Base-by-base conservation (phyloP, 1,140 invertebrate genomes). In the Globodera rostochiensis region DNA sequence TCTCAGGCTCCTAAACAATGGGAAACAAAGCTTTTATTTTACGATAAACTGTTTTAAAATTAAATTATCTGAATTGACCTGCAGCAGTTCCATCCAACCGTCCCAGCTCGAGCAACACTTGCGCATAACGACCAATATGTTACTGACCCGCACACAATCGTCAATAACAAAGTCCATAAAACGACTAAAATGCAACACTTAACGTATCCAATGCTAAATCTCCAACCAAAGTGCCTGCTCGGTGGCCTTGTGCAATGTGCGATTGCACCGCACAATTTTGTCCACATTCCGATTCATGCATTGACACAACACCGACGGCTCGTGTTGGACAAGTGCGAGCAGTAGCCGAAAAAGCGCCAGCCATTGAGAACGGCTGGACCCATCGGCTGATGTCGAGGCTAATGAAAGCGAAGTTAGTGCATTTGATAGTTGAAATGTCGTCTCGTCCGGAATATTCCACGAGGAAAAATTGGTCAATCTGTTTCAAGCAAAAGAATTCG, bases 291-390 rank as follows among this genome's bases (percentile, higher is more conserved):
- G 47, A 46, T 81, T 76, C 85, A 86, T 86, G 73, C 85, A 86
- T 64, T 82, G 73, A 82, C 86, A 81, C 8, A 86, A 66, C 8
- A 87, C 67, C 6, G 83, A 80, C 7, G 85, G 85, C 75, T 86
- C 85, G 47, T 87, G 81, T 70, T 86, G 85, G 36, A 86, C 80
- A 49, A 86, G 81, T 1, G 86, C 86, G n/a, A 86, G 66, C 71
- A 79, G 80, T 7, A 86, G 45, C 25, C 86, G 74, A 53, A 86
- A 86, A 45, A 73, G 11, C 7, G 67, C 21, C 47, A 86, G 70
- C 83, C 85, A 85, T 25, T 60, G 45, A 50, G 69, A 36, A 57
- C 67, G 73, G n/a, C 25, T 75, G 25, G 85, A 70, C n/a, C 6
- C 53, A 64, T 64, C 57, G 5, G 19, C 11, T 19, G 57, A n/a